Evolutionary conservation across 1,140 invertebrate species (phyloP).

Genomic region (roundworm (Caenorhabditis elegans)): DNA sequence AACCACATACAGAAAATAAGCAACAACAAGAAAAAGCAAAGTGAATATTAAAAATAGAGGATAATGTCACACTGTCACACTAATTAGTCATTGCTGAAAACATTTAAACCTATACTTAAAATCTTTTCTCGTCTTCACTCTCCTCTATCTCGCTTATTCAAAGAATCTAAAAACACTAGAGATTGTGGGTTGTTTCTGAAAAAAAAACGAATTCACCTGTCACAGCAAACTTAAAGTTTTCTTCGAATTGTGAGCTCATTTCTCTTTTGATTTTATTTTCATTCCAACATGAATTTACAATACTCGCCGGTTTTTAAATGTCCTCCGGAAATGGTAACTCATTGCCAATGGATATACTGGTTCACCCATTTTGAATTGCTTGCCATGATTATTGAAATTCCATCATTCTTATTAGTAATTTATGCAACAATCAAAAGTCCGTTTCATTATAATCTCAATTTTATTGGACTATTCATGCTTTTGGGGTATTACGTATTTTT

Average conservation of each 20-base stretch:
- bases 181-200: background rate
- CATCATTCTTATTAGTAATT: background rate
- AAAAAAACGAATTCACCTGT: too few relatives aligned
- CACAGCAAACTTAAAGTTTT: too few relatives aligned
- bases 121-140: too few relatives aligned
- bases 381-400: background rate
- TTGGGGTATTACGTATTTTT: background rate
- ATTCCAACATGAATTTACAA: background rate
- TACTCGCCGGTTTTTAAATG: background rate
- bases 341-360: background rate
- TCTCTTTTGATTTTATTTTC: too few relatives aligned
- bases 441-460: constrained; percentile 6
- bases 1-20: too few relatives aligned
- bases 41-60: too few relatives aligned
- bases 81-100: too few relatives aligned
- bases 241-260: too few relatives aligned
- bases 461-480: background rate
- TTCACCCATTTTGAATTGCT: background rate
- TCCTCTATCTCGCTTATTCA: too few relatives aligned
- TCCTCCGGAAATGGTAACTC: background rate
- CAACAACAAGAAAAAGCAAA: too few relatives aligned
- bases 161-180: background rate
- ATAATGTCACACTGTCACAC: too few relatives aligned
- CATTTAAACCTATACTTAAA: too few relatives aligned
- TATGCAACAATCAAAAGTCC: background rate